These are phyloP conservation scores for Diogma glabrata DNA, from an alignment of 2,888 invertebrate genomes.

Conservation along the genomic window DNA sequence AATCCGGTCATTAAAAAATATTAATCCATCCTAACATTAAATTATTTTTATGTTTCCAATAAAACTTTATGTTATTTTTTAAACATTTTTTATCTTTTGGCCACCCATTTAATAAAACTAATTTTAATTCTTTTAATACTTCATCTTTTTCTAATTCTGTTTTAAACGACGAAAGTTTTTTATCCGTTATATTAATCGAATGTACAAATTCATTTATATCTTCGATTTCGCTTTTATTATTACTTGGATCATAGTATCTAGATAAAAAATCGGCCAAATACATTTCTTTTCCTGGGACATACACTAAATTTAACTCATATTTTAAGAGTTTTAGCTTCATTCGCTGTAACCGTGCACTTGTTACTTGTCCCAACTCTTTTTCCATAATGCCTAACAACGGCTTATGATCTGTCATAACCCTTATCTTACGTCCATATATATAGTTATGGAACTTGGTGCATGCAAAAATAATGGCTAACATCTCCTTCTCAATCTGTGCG, in stretches of 20 bases:
- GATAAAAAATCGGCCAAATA: too few relatives aligned
- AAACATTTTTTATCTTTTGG: slow-evolving; percentile 14
- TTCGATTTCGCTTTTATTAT: too few relatives aligned
- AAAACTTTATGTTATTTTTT: slow-evolving; percentile 17
- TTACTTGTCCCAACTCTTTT: slow-evolving; percentile 16
- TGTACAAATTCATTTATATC: too few relatives aligned
- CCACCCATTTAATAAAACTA: too few relatives aligned
- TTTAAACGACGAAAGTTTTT: too few relatives aligned
- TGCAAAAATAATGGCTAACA: slow-evolving; percentile 18
- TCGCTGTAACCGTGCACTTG: slow-evolving; percentile 15
- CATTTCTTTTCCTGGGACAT: slow-evolving; percentile 19
- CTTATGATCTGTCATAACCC: slow-evolving; percentile 16
- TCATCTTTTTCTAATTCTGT: slow-evolving; percentile 11
- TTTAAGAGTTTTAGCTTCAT: slow-evolving; percentile 17
- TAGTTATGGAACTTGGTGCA: slow-evolving; percentile 17
- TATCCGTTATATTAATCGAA: too few relatives aligned
- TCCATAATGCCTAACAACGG: slow-evolving; percentile 15
- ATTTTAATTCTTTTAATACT: slow-evolving; percentile 7
- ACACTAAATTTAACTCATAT: slow-evolving; percentile 17
- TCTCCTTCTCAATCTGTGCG: slow-evolving; percentile 18
- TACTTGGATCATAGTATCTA: neutral
- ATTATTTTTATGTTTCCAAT: slow-evolving; percentile 21
- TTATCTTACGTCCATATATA: slow-evolving; percentile 17
- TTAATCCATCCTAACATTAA: slow-evolving; percentile 19
- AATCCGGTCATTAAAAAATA: slow-evolving; percentile 20